Conservation (phyloP, 64 coral and sea anemone species). For the Porites lutea region DNA sequence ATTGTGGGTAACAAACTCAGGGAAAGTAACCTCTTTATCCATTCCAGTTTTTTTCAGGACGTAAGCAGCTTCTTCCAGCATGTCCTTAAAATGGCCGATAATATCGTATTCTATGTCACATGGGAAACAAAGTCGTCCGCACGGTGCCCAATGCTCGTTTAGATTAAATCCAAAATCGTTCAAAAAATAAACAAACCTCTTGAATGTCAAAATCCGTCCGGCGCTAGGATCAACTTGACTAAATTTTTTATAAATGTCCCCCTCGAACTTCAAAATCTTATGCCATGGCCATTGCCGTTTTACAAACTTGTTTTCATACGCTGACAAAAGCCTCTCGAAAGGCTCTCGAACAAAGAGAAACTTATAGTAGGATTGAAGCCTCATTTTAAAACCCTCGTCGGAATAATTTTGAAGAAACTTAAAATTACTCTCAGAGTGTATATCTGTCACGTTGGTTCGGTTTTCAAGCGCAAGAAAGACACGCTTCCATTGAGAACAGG, state of each 20-base stretch:
- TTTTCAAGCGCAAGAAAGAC: not conserved
- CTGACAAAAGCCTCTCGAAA: not conserved
- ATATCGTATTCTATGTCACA: no score
- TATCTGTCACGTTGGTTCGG: not conserved
- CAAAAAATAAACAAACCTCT: not conserved
- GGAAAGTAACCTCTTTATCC: no score
- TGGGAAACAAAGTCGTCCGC: no score
- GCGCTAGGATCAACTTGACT: not conserved
- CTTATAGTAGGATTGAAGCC: slow-evolving; percentile 26
- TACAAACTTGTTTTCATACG: no score
- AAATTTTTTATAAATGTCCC: not conserved
- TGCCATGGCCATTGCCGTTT: no score
- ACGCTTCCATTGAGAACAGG: not conserved
- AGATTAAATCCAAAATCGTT: not conserved
- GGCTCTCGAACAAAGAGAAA: slow-evolving; percentile 33
- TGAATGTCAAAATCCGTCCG: not conserved
- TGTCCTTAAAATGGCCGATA: no score
- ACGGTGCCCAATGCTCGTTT: not conserved
- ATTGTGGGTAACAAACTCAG: no score
- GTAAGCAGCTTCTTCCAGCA: no score
- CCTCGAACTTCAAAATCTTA: no score
- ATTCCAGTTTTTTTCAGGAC: no score
- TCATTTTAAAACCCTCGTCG: not conserved
- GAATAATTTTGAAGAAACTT: not conserved
- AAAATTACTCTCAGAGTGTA: not conserved